A percentile compares a stretch with the other conserved stretches of the same genome.
phyloP scores from a whole-genome alignment of 2,888 invertebrate species.

The Nasonovia ribisnigri region DNA sequence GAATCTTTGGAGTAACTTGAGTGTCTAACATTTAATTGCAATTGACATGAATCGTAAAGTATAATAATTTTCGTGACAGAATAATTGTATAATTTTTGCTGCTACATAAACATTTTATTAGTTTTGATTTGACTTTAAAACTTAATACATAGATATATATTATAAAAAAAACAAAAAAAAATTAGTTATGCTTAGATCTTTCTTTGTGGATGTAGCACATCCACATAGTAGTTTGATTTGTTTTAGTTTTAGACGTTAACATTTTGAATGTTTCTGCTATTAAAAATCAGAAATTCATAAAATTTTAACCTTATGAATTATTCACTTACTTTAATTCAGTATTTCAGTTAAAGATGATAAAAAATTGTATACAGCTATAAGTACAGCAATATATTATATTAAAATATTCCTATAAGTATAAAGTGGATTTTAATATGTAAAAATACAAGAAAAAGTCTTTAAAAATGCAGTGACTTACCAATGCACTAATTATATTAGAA shows the following conservation, averaged over 20 bases:
- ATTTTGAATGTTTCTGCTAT: no score
- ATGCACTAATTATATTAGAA: no score
- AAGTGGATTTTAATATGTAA: neutral
- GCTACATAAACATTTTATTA: neutral
- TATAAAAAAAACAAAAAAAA: neutral
- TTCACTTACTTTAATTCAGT: no score
- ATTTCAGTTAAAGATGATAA: no score
- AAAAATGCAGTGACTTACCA: no score
- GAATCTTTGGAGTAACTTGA: neutral
- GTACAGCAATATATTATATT: neutral
- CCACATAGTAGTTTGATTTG: no score
- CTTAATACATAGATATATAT: neutral
- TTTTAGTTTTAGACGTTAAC: no score
- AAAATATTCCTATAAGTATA: neutral
- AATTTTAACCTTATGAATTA: no score
- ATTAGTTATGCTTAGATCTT: no score
- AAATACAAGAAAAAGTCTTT: no score
- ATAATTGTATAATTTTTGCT: neutral
- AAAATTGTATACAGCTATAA: neutral
- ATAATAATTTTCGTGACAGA: neutral
- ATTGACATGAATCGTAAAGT: neutral
- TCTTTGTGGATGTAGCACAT: no score
- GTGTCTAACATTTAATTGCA: neutral
- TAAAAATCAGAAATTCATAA: no score
- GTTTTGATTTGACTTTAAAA: neutral